Conservation (phyloP, 2,797 vertebrate species). For the Micropoecilia bifurca region DNA sequence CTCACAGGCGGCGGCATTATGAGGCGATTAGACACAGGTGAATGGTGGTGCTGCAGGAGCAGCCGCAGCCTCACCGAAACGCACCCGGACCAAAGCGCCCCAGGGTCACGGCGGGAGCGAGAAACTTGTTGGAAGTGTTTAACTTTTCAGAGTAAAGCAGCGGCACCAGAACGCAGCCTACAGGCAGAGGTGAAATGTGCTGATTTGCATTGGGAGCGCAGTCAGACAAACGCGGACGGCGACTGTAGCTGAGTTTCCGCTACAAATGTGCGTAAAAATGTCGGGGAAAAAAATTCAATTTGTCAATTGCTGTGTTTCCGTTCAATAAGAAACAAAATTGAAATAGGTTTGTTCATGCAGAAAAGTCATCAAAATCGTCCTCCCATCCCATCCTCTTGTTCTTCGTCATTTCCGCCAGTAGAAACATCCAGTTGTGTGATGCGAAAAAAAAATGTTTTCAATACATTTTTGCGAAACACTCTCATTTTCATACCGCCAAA, state of each 20-base stretch:
- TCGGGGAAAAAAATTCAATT: too few relatives aligned
- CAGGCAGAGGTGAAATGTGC: not conserved
- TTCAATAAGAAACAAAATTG: too few relatives aligned
- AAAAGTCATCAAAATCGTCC: too few relatives aligned
- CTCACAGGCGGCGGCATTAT: not conserved
- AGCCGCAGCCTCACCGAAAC: not conserved
- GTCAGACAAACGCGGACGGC: slow-evolving; percentile 62
- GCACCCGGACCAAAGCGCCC: not conserved
- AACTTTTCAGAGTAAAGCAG: not conserved
- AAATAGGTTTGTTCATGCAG: too few relatives aligned
- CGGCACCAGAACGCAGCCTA: not conserved
- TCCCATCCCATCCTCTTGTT: too few relatives aligned
- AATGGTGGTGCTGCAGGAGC: not conserved
- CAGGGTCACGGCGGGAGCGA: not conserved
- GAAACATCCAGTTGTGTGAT: too few relatives aligned
- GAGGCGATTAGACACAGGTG: not conserved
- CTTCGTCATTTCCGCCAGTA: too few relatives aligned
- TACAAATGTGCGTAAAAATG: too few relatives aligned
- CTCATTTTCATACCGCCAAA: too few relatives aligned
- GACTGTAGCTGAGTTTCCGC: slow-evolving; percentile 11
- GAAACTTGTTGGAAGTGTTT: not conserved
- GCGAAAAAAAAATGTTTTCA: too few relatives aligned
- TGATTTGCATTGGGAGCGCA: slow-evolving; percentile 20
- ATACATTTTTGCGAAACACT: too few relatives aligned
- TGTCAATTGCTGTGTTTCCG: too few relatives aligned